Evolutionary conservation across 37 sponge, comb jelly and placozoan genomes (phyloP).

Genomic region (Eunapius fragilis): DNA sequence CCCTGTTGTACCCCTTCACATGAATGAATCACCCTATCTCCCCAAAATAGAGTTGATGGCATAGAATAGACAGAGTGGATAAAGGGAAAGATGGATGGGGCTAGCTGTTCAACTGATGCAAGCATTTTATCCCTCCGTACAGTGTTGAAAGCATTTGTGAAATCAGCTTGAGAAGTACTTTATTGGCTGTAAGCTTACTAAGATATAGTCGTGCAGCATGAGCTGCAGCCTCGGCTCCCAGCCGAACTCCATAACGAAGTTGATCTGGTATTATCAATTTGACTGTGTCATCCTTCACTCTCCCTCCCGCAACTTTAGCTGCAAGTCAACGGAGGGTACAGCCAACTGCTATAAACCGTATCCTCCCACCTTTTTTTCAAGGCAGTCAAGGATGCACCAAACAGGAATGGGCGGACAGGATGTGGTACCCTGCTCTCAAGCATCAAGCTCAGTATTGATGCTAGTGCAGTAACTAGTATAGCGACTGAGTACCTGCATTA

Average conservation of each 20-base stretch:
- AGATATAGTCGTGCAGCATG: slow-evolving; percentile 35
- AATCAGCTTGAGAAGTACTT: slow-evolving; percentile 19
- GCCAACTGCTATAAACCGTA: slow-evolving; percentile 58
- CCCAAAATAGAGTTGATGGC: slow-evolving; percentile 28
- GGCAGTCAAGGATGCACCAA: slow-evolving; percentile 48
- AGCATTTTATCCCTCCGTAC: slow-evolving; percentile 30
- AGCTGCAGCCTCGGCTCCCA: slow-evolving; percentile 25
- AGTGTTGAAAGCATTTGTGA: slow-evolving; percentile 33
- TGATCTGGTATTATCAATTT: background rate
- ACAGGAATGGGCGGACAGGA: slow-evolving; percentile 25
- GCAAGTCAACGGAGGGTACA: slow-evolving; percentile 35
- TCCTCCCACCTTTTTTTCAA: slow-evolving; percentile 44
- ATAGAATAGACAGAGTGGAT: slow-evolving; percentile 26
- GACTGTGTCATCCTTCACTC: background rate
- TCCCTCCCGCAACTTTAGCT: slow-evolving; percentile 23
- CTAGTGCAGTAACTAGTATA: slow-evolving; percentile 28
- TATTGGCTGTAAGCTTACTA: background rate
- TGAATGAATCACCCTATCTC: slow-evolving; percentile 27
- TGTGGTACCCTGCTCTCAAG: slow-evolving; percentile 24
- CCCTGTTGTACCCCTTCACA: slow-evolving; percentile 34
- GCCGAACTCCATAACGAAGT: slow-evolving; percentile 1
- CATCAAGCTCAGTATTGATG: slow-evolving; percentile 18
- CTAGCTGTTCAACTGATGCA: slow-evolving; percentile 1
- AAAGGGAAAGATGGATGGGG: slow-evolving; percentile 15
- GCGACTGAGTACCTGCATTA: slow-evolving; percentile 8